phyloP scores from a whole-genome alignment of 2,113 vertebrate species.

The Felis catus region DNA sequence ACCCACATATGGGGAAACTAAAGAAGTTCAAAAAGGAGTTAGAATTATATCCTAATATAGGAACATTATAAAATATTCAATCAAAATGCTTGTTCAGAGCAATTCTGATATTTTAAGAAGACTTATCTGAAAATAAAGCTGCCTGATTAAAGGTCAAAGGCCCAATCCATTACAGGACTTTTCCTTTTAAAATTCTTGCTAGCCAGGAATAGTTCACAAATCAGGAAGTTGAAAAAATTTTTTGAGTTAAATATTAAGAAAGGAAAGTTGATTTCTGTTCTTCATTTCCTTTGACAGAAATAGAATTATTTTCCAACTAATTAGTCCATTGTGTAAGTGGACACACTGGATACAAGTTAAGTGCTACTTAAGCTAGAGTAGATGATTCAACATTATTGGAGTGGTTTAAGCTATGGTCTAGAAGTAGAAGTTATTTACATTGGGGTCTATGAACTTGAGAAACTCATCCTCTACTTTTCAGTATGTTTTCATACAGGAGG shows the following conservation, averaged over 20 bases:
- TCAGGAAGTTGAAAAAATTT: slow-evolving; percentile 23
- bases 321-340: slow-evolving; percentile 60
- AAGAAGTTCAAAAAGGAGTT: slow-evolving; percentile 24
- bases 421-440: not conserved
- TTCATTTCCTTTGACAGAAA: slow-evolving; percentile 64
- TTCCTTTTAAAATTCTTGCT: slow-evolving; percentile 34
- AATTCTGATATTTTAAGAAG: slow-evolving; percentile 65
- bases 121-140: slow-evolving; percentile 65
- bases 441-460: not conserved
- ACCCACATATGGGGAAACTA: not conserved
- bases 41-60: slow-evolving; percentile 54
- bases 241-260: slow-evolving; percentile 58
- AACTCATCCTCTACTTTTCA: not conserved
- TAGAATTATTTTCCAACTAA: slow-evolving; percentile 63
- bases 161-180: slow-evolving; percentile 35
- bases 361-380: not conserved
- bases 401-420: not conserved
- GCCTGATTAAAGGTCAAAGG: slow-evolving; percentile 68
- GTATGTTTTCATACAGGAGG: not conserved
- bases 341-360: slow-evolving; percentile 4
- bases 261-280: slow-evolving; percentile 49
- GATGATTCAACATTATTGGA: slow-evolving; percentile 23
- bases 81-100: slow-evolving; percentile 69
- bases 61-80: slow-evolving; percentile 68
- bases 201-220: slow-evolving; percentile 50